Percentiles rank a stretch among this genome's conserved stretches.
Conservation (phyloP, 2,113 vertebrate species). For the Lichenostomus cassidix region DNA sequence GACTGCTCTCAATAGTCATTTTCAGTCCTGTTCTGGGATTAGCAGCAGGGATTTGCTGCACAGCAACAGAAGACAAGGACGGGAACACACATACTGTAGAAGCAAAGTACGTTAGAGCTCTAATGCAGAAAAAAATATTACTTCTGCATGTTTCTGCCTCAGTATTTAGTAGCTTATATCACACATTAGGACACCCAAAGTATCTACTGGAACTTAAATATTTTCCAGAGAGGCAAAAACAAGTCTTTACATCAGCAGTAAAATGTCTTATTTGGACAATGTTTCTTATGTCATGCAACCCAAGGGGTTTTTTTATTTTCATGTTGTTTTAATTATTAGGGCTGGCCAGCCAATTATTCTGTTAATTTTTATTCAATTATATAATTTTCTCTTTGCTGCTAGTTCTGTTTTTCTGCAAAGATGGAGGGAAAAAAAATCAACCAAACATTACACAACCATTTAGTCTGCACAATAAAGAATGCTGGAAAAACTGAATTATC, state of each 20-base stretch:
- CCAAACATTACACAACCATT: neutral
- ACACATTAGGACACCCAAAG: neutral
- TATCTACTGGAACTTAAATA: neutral
- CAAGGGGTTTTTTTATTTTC: neutral
- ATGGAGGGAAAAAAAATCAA: neutral
- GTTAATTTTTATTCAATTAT: neutral
- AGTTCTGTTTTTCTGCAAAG: neutral
- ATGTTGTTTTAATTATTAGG: neutral
- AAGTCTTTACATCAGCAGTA: neutral
- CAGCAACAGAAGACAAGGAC: neutral
- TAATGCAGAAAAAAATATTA: neutral
- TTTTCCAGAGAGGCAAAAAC: neutral
- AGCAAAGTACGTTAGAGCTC: neutral
- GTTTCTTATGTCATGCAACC: neutral
- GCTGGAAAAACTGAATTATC: conserved; percentile 6
- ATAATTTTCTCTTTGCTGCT: conserved; percentile 4
- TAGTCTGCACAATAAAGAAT: neutral
- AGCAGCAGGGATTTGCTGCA: neutral
- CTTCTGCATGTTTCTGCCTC: neutral
- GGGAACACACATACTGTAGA: neutral
- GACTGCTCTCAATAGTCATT: neutral
- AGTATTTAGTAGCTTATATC: neutral
- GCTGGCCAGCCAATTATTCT: neutral
- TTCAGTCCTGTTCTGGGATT: neutral
- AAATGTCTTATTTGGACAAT: neutral